phyloP scores from a whole-genome alignment of 2,888 invertebrate genomes.

The Frankliniella intonsa region DNA sequence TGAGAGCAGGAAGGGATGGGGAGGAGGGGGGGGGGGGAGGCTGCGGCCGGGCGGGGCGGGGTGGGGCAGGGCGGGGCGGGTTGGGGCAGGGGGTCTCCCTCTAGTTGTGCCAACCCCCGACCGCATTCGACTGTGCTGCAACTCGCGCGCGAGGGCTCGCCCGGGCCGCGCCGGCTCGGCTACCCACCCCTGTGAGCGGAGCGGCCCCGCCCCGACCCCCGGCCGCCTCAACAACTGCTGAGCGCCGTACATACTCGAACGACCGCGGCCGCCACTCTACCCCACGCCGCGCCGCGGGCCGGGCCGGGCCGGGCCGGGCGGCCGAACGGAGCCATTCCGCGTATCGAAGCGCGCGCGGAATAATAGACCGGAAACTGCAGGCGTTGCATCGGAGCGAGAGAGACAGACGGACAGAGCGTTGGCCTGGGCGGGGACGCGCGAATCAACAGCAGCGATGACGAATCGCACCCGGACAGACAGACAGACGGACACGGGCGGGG shows the following conservation, averaged over 20 bases:
- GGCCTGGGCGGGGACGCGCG: too few species aligned
- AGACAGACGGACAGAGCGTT: too few species aligned
- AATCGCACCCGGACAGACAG: too few species aligned
- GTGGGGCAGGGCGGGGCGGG: background rate
- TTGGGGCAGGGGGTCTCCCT: background rate
- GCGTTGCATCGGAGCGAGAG: background rate
- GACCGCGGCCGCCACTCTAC: background rate
- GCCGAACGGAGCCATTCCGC: background rate
- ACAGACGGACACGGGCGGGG: too few species aligned
- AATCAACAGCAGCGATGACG: too few species aligned
- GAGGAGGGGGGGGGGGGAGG: background rate
- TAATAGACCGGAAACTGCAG: slow-evolving; percentile 7
- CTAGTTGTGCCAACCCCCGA: slow-evolving; percentile 18
- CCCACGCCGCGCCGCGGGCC: background rate
- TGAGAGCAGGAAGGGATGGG: background rate
- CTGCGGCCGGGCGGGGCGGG: background rate
- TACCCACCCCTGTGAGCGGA: background rate
- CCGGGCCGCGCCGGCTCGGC: background rate
- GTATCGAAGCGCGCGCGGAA: slow-evolving; percentile 7
- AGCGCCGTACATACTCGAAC: background rate
- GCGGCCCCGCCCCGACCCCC: too few species aligned
- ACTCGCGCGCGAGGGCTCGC: background rate
- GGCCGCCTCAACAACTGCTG: background rate
- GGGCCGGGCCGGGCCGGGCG: background rate
- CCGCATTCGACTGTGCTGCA: background rate